phyloP scores from a whole-genome alignment of 2,888 invertebrate genomes.

The Nebria brevicollis region DNA sequence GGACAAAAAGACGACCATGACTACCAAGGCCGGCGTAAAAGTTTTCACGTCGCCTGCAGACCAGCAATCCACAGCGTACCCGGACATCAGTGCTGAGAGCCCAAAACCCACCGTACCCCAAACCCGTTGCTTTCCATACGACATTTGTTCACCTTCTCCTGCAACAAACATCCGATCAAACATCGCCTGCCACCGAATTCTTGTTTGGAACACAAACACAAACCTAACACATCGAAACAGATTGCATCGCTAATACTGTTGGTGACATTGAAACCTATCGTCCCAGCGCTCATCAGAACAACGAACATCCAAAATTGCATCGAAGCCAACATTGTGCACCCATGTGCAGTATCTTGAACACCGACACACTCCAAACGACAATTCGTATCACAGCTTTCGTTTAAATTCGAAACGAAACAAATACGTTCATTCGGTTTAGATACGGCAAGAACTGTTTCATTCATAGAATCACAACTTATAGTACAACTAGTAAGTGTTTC shows the following conservation, averaged over 20 bases:
- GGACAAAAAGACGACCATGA: conserved; percentile 72
- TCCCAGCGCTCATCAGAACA: conserved; percentile 76
- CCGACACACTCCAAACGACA: conserved; percentile 21
- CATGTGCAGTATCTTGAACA: conserved; percentile 49
- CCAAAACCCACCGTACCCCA: conserved; percentile 89
- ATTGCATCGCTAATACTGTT: conserved; percentile 91
- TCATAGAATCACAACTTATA: conserved; percentile 8
- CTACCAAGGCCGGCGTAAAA: conserved; percentile 78
- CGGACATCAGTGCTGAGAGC: conserved; percentile 75
- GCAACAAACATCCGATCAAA: conserved; percentile 25
- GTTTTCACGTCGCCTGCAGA: conserved; percentile 70
- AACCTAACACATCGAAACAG: conserved; percentile 87
- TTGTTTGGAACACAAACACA: conserved; percentile 52
- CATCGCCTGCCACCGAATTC: background rate
- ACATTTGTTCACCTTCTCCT: conserved; percentile 75
- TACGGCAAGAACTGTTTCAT: conserved; percentile 23
- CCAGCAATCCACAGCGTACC: conserved; percentile 74
- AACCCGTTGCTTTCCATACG: conserved; percentile 81
- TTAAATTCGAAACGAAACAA: conserved; percentile 12
- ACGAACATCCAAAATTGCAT: conserved; percentile 80
- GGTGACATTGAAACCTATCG: conserved; percentile 83
- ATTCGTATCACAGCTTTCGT: background rate
- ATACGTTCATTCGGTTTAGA: background rate
- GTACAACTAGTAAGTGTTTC: conserved; percentile 5
- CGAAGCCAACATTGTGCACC: conserved; percentile 62